These are phyloP conservation scores for Temnothorax ravouxi DNA, from an alignment of 2,888 invertebrate genomes.

Conservation along the genomic window DNA sequence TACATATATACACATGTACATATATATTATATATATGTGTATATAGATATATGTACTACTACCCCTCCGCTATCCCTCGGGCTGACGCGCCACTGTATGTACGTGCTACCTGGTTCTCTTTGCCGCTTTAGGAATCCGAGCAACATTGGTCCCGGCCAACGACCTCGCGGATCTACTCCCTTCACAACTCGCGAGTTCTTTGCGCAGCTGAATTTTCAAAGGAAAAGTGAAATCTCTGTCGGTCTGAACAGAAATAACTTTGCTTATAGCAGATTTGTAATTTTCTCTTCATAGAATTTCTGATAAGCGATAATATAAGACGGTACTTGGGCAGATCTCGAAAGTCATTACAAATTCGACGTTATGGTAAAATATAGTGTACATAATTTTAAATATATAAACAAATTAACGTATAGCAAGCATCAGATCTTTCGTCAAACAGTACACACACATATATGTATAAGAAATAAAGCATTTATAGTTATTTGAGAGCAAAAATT, in stretches of 20 bases:
- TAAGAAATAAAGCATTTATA: background rate
- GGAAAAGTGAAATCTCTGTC: conserved; percentile 32
- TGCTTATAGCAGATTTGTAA: conserved; percentile 20
- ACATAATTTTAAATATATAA: background rate
- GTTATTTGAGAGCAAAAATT: background rate
- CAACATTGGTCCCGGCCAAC: conserved; percentile 63
- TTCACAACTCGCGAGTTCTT: conserved; percentile 44
- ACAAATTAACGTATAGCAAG: background rate
- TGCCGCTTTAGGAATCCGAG: conserved; percentile 64
- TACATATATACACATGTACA: background rate
- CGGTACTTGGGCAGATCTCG: background rate
- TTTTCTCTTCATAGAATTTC: conserved; percentile 25
- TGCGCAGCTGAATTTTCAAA: conserved; percentile 51
- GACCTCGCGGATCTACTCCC: conserved; percentile 54
- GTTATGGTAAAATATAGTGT: conserved; percentile 5
- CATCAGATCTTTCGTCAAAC: background rate
- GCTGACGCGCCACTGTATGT: conserved; percentile 52
- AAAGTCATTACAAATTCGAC: background rate
- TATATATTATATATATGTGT: background rate
- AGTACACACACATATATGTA: background rate
- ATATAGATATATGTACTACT: conserved; percentile 30
- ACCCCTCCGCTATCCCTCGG: conserved; percentile 34
- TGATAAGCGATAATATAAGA: background rate
- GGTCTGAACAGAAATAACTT: conserved; percentile 32
- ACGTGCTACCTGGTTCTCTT: conserved; percentile 73